Evolutionary conservation across 2,113 vertebrate genomes (phyloP), one percentile per base, ranked within the genome.

Genomic region (Pithys albifrons): DNA sequence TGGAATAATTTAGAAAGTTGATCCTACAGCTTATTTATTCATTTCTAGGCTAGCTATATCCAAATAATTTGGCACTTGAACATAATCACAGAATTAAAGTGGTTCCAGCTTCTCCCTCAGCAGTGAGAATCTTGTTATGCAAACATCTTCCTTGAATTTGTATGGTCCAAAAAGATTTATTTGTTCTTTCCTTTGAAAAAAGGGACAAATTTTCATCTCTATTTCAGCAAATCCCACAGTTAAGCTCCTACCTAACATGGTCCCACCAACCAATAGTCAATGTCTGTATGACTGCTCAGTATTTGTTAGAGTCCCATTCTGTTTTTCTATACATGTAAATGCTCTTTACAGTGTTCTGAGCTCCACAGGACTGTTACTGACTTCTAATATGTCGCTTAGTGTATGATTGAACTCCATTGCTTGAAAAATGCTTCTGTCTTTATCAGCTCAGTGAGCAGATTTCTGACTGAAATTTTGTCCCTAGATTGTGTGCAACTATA

Each of bases 1-100:
- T 61, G 11, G 28, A 91, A 48, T 88, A 76, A 45, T 86, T 80
- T 84, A 19, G 37, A 84, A 91, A 92, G 51, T 65, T 87, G 52
- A 89, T 93, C 66, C 66, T 87, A 37, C 12, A 75, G 88, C 10
- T 94, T 88, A 37, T 66, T 92, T 92, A 81, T 85, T 85, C 19
- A 64, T 84, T 95, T 87, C 70, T 91, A 73, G 17, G 12, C 33
- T 43, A 80, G 51, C 64, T 91, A n/a, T 76, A 70, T 43, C 58
- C 58, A 94, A 87, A 89, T 69, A 61, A 25, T 54, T 75, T 82
- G 64, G 71, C 61, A 41, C 19, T 61, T 82, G 58, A 70, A 49
- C 25, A 81, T 71, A 79, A 79, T 88, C 46, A 39, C 8, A 39
- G 58, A 82, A 49, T 79, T 71, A 29, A 95, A 89, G 55, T 71